phyloP scores from a whole-genome alignment of 2,113 vertebrate genomes.

The Andinoacara biseriatus region DNA sequence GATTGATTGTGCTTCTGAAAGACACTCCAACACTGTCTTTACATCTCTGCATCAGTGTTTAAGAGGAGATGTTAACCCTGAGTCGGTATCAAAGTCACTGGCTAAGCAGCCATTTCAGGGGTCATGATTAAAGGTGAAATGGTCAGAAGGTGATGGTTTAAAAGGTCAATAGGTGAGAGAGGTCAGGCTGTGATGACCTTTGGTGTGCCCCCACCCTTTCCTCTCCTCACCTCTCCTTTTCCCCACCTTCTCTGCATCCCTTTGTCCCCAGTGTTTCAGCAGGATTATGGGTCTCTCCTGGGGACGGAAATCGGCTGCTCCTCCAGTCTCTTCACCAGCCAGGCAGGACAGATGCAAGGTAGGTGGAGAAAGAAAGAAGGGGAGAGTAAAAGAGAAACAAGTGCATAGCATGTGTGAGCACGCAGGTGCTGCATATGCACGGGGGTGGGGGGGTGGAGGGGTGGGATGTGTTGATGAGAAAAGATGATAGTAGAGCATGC shows the following conservation, averaged over 20 bases:
- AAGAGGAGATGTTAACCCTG: conserved; percentile 9
- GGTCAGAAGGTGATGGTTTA: conserved; percentile 9
- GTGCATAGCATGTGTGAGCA: not conserved
- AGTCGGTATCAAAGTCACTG: conserved; percentile 44
- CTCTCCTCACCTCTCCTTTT: conserved; percentile 36
- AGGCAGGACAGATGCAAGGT: conserved; percentile 86
- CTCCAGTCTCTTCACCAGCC: conserved; percentile 84
- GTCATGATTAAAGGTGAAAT: conserved; percentile 47
- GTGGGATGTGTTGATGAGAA: not conserved
- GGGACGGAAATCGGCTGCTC: conserved; percentile 85
- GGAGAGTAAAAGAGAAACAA: not conserved
- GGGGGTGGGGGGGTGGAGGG: no score
- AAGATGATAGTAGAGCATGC: not conserved
- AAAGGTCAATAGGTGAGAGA: conserved; percentile 50
- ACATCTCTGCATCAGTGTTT: conserved; percentile 8
- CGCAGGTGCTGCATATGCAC: not conserved
- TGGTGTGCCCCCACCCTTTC: not conserved
- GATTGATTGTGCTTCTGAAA: not conserved
- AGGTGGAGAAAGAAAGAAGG: conserved; percentile 41
- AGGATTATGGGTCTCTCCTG: conserved; percentile 84
- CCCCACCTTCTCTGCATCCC: conserved; percentile 16
- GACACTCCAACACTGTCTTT: not conserved
- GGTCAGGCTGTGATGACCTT: conserved; percentile 41
- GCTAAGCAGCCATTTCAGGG: conserved; percentile 33
- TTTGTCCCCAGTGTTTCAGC: conserved; percentile 81